Conservation (phyloP, 2,113 vertebrate species). For the Verasper variegatus region DNA sequence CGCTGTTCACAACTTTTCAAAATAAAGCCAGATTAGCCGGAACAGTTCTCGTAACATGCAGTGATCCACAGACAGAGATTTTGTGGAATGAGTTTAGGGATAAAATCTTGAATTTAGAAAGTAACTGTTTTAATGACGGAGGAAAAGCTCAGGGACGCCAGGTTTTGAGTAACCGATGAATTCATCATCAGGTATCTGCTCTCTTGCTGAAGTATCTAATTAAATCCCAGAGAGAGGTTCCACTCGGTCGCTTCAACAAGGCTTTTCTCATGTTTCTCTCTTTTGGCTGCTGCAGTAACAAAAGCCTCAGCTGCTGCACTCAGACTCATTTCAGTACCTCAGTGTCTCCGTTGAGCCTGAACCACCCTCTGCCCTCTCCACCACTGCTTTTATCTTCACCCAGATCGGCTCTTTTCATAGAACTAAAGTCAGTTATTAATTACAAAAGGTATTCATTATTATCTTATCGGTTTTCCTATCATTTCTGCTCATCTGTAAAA, state of each 20-base stretch:
- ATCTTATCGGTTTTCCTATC: neutral
- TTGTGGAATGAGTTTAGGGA: too few species aligned
- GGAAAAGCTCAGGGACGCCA: too few species aligned
- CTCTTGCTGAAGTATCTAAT: constrained; percentile 28
- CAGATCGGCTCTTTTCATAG: constrained; percentile 7
- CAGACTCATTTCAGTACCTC: neutral
- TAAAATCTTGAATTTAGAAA: too few species aligned
- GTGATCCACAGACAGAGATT: too few species aligned
- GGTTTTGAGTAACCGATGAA: neutral
- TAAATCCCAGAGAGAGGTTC: constrained; percentile 38
- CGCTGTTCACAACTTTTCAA: too few species aligned
- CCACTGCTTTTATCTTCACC: constrained; percentile 20
- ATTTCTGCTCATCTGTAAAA: constrained; percentile 18
- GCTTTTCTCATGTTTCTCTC: constrained; percentile 25
- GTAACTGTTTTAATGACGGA: too few species aligned
- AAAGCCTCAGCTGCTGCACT: constrained; percentile 15
- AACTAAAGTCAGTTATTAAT: constrained; percentile 6
- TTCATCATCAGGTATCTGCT: constrained; percentile 4
- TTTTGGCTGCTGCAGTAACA: constrained; percentile 20
- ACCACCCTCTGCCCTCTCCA: constrained; percentile 2
- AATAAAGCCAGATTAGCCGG: too few species aligned
- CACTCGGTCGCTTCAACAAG: constrained; percentile 5
- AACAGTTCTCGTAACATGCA: too few species aligned
- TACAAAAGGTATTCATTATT: neutral
- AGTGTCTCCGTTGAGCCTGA: neutral